A percentile compares a stretch with the other conserved stretches of the same genome.
phyloP scores from a whole-genome alignment of 2,797 vertebrate species.

The Thunnus albacares region DNA sequence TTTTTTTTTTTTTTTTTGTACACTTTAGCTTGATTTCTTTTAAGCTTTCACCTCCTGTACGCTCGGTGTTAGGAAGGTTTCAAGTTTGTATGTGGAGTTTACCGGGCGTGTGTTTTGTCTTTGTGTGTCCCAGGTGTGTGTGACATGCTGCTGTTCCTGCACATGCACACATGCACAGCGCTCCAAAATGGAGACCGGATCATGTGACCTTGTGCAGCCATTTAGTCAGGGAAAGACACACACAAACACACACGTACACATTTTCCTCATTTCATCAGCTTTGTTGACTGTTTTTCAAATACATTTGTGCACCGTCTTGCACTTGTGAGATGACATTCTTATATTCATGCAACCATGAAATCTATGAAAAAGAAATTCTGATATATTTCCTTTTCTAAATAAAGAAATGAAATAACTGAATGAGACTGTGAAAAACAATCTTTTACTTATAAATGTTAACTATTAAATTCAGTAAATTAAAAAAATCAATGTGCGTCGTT shows the following conservation, averaged over 20 bases:
- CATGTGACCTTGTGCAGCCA: constrained; percentile 72
- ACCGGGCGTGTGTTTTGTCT: constrained; percentile 20
- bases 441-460: not conserved
- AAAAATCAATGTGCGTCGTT: not conserved
- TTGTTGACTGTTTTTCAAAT: not conserved
- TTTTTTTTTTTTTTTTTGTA: not conserved
- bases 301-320: not conserved
- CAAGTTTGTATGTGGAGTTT: constrained; percentile 34
- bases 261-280: not conserved
- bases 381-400: not conserved
- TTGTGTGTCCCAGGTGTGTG: constrained; percentile 23
- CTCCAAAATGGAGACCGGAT: constrained; percentile 75
- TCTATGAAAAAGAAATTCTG: not conserved
- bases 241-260: not conserved
- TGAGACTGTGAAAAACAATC: not conserved
- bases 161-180: constrained; percentile 21
- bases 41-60: constrained; percentile 51
- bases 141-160: constrained; percentile 37
- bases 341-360: not conserved
- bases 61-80: constrained; percentile 33
- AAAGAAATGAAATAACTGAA: not conserved
- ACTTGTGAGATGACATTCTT: not conserved
- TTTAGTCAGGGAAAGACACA: constrained; percentile 35
- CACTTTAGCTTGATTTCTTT: constrained; percentile 37
- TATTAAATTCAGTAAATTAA: not conserved